Conservation (phyloP, 1,140 invertebrate genomes). For the Lysiphlebus fabarum region DNA sequence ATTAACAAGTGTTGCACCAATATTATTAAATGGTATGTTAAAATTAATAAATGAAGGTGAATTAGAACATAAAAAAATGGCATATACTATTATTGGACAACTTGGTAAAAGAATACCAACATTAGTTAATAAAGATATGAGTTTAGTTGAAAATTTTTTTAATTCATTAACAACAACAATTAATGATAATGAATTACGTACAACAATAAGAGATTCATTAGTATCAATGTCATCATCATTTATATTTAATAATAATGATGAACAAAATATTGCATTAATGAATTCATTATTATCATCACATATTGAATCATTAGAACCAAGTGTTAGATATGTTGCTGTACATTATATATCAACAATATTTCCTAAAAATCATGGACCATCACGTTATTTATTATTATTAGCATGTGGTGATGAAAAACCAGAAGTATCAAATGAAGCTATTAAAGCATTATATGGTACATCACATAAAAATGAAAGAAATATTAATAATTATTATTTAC, state of each 20-base stretch:
- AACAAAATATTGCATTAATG: constrained; percentile 51
- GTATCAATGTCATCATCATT: constrained; percentile 60
- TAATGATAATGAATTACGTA: constrained; percentile 54
- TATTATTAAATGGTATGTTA: constrained; percentile 50
- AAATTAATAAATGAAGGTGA: constrained; percentile 55
- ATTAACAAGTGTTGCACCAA: constrained; percentile 44
- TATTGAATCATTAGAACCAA: constrained; percentile 44
- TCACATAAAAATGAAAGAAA: constrained; percentile 53
- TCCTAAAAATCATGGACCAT: constrained; percentile 74
- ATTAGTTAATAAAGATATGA: constrained; percentile 67
- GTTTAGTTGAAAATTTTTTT: constrained; percentile 65
- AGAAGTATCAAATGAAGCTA: constrained; percentile 71
- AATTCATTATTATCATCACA: constrained; percentile 55
- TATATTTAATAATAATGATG: constrained; percentile 41
- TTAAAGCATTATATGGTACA: constrained; percentile 66
- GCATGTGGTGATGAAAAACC: constrained; percentile 82
- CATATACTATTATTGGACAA: constrained; percentile 74
- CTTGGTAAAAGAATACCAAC: constrained; percentile 67
- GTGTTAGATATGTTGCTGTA: constrained; percentile 71
- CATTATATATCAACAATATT: constrained; percentile 80
- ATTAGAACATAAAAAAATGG: constrained; percentile 63
- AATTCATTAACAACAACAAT: constrained; percentile 59
- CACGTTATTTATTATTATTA: constrained; percentile 78
- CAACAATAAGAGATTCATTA: constrained; percentile 60
- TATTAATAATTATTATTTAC: constrained; percentile 40